A percentile compares a stretch with the other conserved stretches of the same genome.
Conservation (phyloP, 2,888 invertebrate species). For the Tanytarsus gracilentus region DNA sequence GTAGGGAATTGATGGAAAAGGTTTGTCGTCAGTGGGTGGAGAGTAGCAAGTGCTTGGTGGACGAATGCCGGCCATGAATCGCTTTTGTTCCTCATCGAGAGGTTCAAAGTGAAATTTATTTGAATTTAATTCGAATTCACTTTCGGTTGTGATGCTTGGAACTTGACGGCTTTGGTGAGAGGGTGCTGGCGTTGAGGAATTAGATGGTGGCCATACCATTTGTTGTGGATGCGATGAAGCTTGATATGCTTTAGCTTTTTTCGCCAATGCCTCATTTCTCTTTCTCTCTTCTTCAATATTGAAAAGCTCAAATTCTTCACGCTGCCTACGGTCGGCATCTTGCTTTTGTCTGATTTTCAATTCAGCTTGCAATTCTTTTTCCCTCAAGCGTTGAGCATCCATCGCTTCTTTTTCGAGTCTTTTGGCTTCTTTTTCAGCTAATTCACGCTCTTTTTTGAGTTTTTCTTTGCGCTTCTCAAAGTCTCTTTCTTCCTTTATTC, state of each 20-base stretch:
- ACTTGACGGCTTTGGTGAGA: not conserved
- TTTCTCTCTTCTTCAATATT: slow-evolving; percentile 18
- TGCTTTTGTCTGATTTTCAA: slow-evolving; percentile 6
- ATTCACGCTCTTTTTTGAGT: not conserved
- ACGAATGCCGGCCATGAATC: slow-evolving; percentile 25
- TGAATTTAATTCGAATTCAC: slow-evolving; percentile 8
- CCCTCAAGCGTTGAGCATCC: not conserved
- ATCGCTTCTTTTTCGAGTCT: slow-evolving; percentile 5
- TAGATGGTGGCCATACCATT: slow-evolving; percentile 15
- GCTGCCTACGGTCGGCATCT: slow-evolving; percentile 15
- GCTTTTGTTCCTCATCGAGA: slow-evolving; percentile 46
- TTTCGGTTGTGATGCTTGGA: slow-evolving; percentile 25
- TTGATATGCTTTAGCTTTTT: slow-evolving; percentile 4
- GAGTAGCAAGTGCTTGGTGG: slow-evolving; percentile 27
- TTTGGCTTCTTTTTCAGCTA: slow-evolving; percentile 18
- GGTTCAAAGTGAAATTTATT: slow-evolving; percentile 41
- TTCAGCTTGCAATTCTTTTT: not conserved
- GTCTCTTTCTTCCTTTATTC: slow-evolving; percentile 5
- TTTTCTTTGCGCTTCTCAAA: not conserved
- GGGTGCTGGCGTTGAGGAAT: not conserved
- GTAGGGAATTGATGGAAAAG: slow-evolving; percentile 64
- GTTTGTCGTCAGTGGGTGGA: slow-evolving; percentile 42
- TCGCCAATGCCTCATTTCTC: not conserved
- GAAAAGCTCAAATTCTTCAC: slow-evolving; percentile 16
- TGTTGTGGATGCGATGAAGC: slow-evolving; percentile 3